These are phyloP conservation scores for Heteronetta atricapilla DNA, from an alignment of 2,113 vertebrate species.

Conservation along the genomic window DNA sequence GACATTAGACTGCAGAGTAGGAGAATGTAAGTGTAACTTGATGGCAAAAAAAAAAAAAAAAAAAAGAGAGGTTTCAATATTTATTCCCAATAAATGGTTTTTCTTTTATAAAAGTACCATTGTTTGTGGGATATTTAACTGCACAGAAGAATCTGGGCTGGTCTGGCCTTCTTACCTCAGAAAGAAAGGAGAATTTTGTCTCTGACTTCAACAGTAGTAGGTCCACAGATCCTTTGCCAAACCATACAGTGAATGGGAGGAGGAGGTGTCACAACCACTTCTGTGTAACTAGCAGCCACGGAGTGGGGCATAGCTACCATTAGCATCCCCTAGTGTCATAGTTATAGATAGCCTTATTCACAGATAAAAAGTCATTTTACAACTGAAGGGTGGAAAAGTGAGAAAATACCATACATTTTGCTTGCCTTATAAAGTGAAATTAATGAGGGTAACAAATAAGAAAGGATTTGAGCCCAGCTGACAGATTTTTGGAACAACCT, in stretches of 20 bases:
- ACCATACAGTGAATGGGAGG: background rate
- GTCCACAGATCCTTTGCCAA: conserved; percentile 10
- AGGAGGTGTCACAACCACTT: background rate
- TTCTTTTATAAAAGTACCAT: background rate
- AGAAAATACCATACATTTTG: background rate
- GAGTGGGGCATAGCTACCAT: background rate
- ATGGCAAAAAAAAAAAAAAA: background rate
- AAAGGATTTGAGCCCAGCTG: background rate
- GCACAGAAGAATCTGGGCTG: fast-evolving
- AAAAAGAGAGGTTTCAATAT: background rate
- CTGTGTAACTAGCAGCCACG: background rate
- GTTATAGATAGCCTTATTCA: background rate
- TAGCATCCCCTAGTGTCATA: background rate
- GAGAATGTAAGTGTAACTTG: background rate
- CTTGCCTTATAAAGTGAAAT: background rate
- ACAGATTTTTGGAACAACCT: background rate
- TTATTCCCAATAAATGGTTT: background rate
- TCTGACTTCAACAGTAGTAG: background rate
- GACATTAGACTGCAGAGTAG: background rate
- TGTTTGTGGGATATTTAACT: background rate
- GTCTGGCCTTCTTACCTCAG: background rate
- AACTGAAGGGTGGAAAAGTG: background rate
- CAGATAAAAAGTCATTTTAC: background rate
- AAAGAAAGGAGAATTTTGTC: conserved; percentile 1
- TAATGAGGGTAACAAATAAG: background rate